Evolutionary conservation across 2,113 vertebrate species (phyloP).

Genomic region (Cyphomyrus plagiostoma): DNA sequence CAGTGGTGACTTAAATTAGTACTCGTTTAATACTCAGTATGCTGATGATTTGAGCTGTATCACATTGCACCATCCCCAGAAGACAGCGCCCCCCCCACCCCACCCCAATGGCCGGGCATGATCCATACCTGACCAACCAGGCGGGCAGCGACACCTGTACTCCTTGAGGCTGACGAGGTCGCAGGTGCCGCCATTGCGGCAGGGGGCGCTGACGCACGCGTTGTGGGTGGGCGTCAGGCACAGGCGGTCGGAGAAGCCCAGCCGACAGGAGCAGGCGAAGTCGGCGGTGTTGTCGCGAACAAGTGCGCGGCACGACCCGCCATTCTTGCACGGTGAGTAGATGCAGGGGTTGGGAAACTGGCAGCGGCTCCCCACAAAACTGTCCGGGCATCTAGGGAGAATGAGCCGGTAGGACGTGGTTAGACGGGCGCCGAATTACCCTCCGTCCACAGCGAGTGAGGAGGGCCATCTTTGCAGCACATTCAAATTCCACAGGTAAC

Average conservation of each 20-base stretch:
- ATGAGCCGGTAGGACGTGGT: neutral
- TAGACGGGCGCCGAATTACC: conserved; percentile 35
- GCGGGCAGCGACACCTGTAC: conserved; percentile 81
- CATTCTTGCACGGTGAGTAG: conserved; percentile 71
- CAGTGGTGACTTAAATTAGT: neutral
- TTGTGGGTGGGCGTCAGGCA: conserved; percentile 73
- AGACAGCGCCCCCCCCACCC: neutral
- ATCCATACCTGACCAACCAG: conserved; percentile 85
- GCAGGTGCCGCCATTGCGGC: conserved; percentile 83
- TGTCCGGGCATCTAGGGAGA: conserved; percentile 62
- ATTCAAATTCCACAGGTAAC: neutral
- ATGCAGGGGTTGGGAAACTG: conserved; percentile 77
- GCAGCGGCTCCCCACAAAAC: conserved; percentile 70
- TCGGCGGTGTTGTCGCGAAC: conserved; percentile 53
- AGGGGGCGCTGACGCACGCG: conserved; percentile 72
- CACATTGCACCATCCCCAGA: neutral
- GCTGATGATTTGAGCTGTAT: neutral
- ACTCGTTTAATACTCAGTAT: neutral
- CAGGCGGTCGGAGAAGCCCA: conserved; percentile 71
- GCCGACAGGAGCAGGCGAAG: conserved; percentile 70
- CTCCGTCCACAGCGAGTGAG: neutral
- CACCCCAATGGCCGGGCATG: neutral
- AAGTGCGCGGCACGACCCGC: conserved; percentile 60
- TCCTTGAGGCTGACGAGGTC: conserved; percentile 64
- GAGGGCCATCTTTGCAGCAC: neutral